phyloP scores from a whole-genome alignment of 2,888 invertebrate species.

The Dryococelus australis region DNA sequence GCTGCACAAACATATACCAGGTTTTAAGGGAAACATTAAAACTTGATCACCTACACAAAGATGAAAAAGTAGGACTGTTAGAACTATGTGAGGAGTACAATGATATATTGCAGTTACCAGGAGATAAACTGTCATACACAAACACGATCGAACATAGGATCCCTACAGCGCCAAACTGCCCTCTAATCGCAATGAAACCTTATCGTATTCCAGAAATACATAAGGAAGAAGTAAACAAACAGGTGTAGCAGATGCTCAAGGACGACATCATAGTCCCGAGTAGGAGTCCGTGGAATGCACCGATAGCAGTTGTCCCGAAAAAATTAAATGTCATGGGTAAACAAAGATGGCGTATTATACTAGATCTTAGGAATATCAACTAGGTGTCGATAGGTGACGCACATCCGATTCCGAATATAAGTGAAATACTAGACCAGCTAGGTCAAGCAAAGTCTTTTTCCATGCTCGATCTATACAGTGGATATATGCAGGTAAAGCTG shows the following conservation, averaged over 20 bases:
- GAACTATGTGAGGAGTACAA: neutral
- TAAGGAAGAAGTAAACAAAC: neutral
- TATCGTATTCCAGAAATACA: slow-evolving; percentile 11
- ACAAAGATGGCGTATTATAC: neutral
- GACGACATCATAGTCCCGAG: slow-evolving; percentile 32
- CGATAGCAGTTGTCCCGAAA: slow-evolving; percentile 26
- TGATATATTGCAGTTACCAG: neutral
- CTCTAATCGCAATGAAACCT: neutral
- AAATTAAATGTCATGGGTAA: neutral
- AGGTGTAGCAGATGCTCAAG: neutral
- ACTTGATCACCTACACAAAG: too few species aligned
- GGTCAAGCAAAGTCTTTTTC: neutral
- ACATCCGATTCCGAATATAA: slow-evolving; percentile 17
- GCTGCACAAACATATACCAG: neutral
- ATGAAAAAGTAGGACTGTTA: neutral
- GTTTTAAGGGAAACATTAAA: neutral
- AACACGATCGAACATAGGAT: neutral
- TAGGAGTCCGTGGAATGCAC: too few species aligned
- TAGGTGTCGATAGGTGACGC: too few species aligned
- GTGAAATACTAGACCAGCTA: slow-evolving; percentile 19
- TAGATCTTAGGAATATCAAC: neutral
- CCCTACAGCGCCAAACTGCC: neutral
- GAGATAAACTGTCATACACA: neutral
- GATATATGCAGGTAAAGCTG: slow-evolving; percentile 26
- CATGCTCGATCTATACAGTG: slow-evolving; percentile 12